phyloP scores from a whole-genome alignment of 2,888 invertebrate genomes.

The Drosophila putrida region DNA sequence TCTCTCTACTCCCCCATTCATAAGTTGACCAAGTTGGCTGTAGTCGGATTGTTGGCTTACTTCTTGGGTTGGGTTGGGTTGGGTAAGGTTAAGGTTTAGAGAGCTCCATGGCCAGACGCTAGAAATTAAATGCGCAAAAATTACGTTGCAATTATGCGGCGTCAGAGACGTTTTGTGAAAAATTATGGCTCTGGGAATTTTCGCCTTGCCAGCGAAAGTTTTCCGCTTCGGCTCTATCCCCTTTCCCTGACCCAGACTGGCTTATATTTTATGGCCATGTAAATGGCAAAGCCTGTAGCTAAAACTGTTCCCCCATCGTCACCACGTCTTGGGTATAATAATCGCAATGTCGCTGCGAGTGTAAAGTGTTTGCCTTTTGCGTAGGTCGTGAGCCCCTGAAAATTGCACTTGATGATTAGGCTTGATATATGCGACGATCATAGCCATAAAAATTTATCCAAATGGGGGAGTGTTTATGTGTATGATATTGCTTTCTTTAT shows the following conservation, averaged over 20 bases:
- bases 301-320: slow-evolving; percentile 16
- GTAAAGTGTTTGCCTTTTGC: slow-evolving; percentile 52
- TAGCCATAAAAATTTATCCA: slow-evolving; percentile 2
- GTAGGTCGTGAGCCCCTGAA: slow-evolving; percentile 41
- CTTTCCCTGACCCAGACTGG: slow-evolving; percentile 8
- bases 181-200: slow-evolving; percentile 75
- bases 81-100: slow-evolving; percentile 68
- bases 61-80: slow-evolving; percentile 42
- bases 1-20: slow-evolving; percentile 21
- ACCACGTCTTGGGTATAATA: slow-evolving; percentile 37
- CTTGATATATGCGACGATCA: slow-evolving; percentile 52
- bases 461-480: slow-evolving; percentile 18
- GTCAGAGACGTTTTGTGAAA: slow-evolving; percentile 69
- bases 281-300: slow-evolving; percentile 52
- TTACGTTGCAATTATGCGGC: slow-evolving; percentile 78
- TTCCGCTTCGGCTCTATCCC: slow-evolving; percentile 13
- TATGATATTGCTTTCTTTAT: neutral
- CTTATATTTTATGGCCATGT: slow-evolving; percentile 72
- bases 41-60: neutral
- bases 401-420: slow-evolving; percentile 66
- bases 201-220: slow-evolving; percentile 65
- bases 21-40: slow-evolving; percentile 15
- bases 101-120: slow-evolving; percentile 56
- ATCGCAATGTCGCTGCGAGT: slow-evolving; percentile 46
- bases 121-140: slow-evolving; percentile 74